phyloP scores from a whole-genome alignment of 2,888 invertebrate genomes.

The Folsomia manolachei region DNA sequence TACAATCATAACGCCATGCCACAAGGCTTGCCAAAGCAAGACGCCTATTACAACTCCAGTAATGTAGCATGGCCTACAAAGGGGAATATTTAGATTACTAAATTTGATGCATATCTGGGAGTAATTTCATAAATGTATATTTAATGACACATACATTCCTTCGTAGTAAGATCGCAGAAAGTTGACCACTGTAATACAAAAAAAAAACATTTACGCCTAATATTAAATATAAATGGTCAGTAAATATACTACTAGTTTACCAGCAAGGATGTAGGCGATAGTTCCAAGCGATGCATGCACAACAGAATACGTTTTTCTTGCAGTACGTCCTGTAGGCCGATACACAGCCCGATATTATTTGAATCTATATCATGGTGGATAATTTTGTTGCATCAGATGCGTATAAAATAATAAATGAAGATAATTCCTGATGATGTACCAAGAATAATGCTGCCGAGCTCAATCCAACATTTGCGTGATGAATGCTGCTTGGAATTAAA shows the following conservation, averaged over 20 bases:
- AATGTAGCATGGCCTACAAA: background rate
- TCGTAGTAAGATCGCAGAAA: background rate
- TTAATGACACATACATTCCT: no score
- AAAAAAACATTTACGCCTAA: background rate
- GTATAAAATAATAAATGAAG: no score
- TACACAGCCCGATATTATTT: background rate
- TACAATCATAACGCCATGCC: background rate
- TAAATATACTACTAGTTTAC: no score
- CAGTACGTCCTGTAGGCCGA: background rate
- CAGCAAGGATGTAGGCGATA: background rate
- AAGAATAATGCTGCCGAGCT: no score
- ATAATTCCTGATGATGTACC: no score
- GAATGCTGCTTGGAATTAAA: background rate
- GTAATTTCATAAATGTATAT: no score
- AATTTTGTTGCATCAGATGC: background rate
- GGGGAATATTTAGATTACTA: no score
- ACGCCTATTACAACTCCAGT: background rate
- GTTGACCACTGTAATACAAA: background rate
- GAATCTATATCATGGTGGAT: background rate
- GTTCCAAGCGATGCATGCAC: background rate
- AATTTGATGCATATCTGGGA: no score
- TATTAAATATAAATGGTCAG: no score
- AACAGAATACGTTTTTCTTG: background rate
- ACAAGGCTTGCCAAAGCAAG: background rate
- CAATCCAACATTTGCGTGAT: background rate